Evolutionary conservation across 1,140 invertebrate genomes (phyloP), one percentile per base, ranked within the genome.

Genomic region (Pararge aegeria): DNA sequence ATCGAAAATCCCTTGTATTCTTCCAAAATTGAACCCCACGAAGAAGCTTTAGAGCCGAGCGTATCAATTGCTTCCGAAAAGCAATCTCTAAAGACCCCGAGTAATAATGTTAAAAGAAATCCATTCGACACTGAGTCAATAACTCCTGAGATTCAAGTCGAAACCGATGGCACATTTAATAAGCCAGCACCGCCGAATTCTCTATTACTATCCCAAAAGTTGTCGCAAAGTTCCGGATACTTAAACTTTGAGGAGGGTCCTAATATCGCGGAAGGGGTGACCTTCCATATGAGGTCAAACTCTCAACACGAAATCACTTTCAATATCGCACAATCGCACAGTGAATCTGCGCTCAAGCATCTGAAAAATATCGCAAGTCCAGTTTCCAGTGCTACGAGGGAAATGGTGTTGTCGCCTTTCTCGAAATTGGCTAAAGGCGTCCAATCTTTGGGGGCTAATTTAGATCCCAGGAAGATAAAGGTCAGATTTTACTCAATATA

Each of bases 391-490:
- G 92, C 92, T 12, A 93, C 94, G 1, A 94, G 93, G 70, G 94
- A 95, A 70, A 80, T 93, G 71, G 93, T 95, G n/a, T 75, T 95
- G 18, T 94, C 94, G 0, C 95, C 95, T 0, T 92, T 97, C 7
- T 94, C 94, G 0, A 96, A 96, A 74, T 89, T 97, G 15, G 96
- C 96, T 0, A 96, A 95, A 83, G 95, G 96, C 0, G 93, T 97
- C 59, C 96, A 97, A 79, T 95, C 92, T 66, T 90, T 97, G 52
- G 95, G 96, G 0, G 93, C 95, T 1, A 97, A 97, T 90, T 91
- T 96, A 58, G 96, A 96, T 88, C 95, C 95, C 0, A 92, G 95
- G 49, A 96, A 95, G 79, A 90, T 96, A 30, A 93, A 92, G 86
- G 92, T 92, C 59, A 77, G 38, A 52, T 55, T 37, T n/a, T n/a